Percentiles rank a stretch among this genome's conserved stretches.
Evolutionary conservation across 2,113 vertebrate genomes (phyloP).

Genomic region (Cyphomyrus discorhynchus): DNA sequence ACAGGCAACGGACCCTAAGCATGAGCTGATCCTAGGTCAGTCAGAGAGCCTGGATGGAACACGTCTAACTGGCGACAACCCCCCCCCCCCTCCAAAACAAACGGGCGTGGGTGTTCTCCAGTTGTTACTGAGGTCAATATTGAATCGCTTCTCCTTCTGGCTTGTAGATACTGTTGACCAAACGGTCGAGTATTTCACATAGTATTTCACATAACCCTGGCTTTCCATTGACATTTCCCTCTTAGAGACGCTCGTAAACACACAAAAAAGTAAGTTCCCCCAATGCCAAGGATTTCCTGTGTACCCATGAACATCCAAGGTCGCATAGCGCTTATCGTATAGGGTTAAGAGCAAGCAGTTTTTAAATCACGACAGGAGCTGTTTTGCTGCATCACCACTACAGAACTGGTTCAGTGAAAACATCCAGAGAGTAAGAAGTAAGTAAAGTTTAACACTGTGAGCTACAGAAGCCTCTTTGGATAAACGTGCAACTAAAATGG

Average conservation of each 20-base stretch:
- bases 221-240: background rate
- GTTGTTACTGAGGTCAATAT: background rate
- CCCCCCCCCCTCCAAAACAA: slow-evolving; percentile 22
- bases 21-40: slow-evolving; percentile 55
- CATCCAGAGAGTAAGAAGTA: background rate
- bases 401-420: background rate
- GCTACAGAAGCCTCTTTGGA: background rate
- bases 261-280: background rate
- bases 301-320: background rate
- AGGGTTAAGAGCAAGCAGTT: background rate
- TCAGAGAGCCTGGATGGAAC: slow-evolving; percentile 47
- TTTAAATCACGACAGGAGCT: background rate
- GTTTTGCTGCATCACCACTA: background rate
- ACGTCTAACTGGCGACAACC: slow-evolving; percentile 46
- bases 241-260: background rate
- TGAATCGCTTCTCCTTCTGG: background rate
- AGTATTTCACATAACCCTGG: background rate
- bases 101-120: slow-evolving; percentile 35
- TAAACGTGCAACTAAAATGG: background rate
- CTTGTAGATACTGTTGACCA: background rate
- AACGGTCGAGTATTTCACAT: background rate
- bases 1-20: slow-evolving; percentile 50
- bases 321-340: background rate
- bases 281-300: background rate
- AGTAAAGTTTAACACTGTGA: background rate